phyloP scores from a whole-genome alignment of 2,888 invertebrate genomes.

The Ptilodon capucinus region DNA sequence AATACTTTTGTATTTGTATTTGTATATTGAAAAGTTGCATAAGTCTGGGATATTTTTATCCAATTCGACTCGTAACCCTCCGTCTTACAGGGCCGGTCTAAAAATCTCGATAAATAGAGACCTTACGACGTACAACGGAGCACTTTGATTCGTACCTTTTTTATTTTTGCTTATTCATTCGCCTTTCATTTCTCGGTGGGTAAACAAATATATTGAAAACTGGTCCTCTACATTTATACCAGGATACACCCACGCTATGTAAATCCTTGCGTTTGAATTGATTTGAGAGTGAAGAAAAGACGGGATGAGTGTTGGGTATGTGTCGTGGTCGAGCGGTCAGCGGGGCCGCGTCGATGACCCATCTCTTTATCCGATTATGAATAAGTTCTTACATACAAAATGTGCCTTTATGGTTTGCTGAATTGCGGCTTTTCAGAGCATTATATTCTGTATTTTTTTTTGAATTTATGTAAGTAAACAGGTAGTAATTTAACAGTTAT shows the following conservation, averaged over 20 bases:
- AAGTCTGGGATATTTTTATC: neutral
- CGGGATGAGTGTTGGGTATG: neutral
- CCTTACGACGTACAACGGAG: neutral
- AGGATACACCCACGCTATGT: neutral
- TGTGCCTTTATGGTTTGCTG: neutral
- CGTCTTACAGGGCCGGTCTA: neutral
- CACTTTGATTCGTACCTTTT: slow-evolving; percentile 4
- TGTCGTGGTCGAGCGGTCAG: neutral
- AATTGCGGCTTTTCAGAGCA: neutral
- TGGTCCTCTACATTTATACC: neutral
- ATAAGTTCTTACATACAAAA: neutral
- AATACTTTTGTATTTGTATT: no score
- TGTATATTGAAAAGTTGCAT: neutral
- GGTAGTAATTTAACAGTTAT: neutral
- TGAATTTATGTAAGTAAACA: no score
- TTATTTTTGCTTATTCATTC: slow-evolving; percentile 11
- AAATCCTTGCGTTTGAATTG: neutral
- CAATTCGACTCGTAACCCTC: neutral
- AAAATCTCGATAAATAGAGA: slow-evolving; percentile 4
- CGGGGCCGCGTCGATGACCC: neutral
- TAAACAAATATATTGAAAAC: slow-evolving; percentile 10
- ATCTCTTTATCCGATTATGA: neutral
- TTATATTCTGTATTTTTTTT: neutral
- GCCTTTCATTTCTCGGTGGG: slow-evolving; percentile 9
- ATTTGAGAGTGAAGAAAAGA: neutral